Percentiles rank a stretch among this genome's conserved stretches.
phyloP scores from a whole-genome alignment of 2,113 vertebrate species.

The Xyliphius kryptos region DNA sequence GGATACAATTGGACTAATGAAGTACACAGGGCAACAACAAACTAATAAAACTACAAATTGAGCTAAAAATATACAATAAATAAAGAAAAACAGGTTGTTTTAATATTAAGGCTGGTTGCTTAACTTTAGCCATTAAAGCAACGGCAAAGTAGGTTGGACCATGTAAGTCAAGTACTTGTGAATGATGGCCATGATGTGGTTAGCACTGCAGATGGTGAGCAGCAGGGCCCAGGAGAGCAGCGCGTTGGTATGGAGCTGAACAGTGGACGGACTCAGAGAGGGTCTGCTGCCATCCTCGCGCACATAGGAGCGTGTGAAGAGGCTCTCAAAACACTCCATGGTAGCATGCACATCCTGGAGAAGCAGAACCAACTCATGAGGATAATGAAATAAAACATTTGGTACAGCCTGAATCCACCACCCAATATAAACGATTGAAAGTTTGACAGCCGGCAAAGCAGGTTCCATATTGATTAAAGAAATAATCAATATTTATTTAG shows the following conservation, averaged over 20 bases:
- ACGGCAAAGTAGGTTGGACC: neutral
- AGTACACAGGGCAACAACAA: no score
- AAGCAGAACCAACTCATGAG: neutral
- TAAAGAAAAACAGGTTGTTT: no score
- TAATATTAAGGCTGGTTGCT: no score
- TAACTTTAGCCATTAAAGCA: no score
- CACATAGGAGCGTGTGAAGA: conserved; percentile 80
- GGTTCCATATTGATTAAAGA: no score
- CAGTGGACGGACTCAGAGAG: conserved; percentile 61
- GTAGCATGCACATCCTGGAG: conserved; percentile 80
- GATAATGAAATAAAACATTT: neutral
- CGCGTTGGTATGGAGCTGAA: conserved; percentile 78
- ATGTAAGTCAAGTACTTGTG: conserved; percentile 64
- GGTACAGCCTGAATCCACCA: no score
- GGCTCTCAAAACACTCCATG: conserved; percentile 86
- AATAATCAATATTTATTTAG: no score
- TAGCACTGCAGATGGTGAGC: conserved; percentile 85
- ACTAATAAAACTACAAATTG: no score
- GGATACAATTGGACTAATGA: no score
- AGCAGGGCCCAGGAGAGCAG: conserved; percentile 88
- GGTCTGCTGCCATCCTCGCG: conserved; percentile 69
- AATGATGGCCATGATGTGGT: conserved; percentile 79
- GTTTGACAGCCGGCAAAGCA: no score
- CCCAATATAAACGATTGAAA: no score
- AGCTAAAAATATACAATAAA: no score